Evolutionary conservation across 2,113 vertebrate genomes (phyloP), one percentile per base, ranked within the genome.

Genomic region (Tauraco erythrolophus): DNA sequence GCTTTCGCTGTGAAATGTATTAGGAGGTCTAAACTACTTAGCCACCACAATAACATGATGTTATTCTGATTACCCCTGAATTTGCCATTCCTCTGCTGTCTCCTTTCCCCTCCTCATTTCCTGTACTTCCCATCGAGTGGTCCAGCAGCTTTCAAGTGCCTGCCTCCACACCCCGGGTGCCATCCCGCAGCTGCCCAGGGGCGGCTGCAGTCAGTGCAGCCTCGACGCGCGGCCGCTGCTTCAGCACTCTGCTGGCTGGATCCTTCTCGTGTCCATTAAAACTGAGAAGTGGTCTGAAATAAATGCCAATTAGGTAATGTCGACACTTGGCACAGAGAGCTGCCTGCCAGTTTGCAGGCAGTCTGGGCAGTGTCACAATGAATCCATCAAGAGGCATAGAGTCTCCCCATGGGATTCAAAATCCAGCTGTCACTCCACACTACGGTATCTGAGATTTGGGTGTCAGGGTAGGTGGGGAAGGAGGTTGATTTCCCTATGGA

Each of bases 331-430:
- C 83, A 61, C 79, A 78, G 41, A 45, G 95, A 89, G 51, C 70
- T 95, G 92, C 93, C 89, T 92, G 75, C 70, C 56, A 33, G 66
- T 89, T 89, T 96, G 64, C 78, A 88, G 62, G 76, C 53, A 76
- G 46, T 50, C 89, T 94, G 90, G 84, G 56, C 78, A 88, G 61
- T 85, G 71, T 92, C 84, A 66, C 71, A 84, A 56, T 7, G 31
- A 92, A 95, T 93, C 70, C 0, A 2, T 78, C 82, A 93, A 76
- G 85, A 89, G 71, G 92, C 65, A 87, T 58, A 71, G 83, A 54
- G 37, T 58, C 65, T 86, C 80, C 75, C 51, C 37, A 57, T 80
- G 24, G 78, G 83, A 94, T 78, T 81, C 50, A 82, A 91, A 96
- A 87, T 65, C 57, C 56, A 65, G 80, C 51, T 76, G 79, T 82